Evolutionary conservation across 2,797 vertebrate species (phyloP).

Genomic region (Enteromius trimaculatus): DNA sequence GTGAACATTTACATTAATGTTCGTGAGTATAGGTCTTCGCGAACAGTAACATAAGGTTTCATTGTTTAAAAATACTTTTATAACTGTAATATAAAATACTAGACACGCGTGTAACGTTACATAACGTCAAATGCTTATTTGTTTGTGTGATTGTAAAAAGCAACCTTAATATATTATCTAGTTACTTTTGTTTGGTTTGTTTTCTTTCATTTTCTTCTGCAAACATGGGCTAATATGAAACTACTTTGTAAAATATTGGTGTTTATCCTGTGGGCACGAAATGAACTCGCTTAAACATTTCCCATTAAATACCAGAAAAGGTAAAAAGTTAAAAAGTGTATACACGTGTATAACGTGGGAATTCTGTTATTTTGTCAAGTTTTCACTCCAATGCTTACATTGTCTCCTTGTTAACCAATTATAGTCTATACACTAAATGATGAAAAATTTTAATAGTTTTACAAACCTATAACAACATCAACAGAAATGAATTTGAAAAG

Average conservation of each 20-base stretch:
- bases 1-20: neutral
- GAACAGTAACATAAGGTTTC: neutral
- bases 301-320: neutral
- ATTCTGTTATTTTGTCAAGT: neutral
- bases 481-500: neutral
- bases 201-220: neutral
- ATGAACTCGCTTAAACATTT: neutral
- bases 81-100: neutral
- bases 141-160: neutral
- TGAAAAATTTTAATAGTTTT: neutral
- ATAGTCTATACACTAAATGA: neutral
- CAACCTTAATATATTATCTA: neutral
- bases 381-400: neutral
- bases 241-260: constrained; percentile 7
- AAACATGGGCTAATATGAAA: neutral
- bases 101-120: neutral
- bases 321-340: neutral
- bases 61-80: neutral
- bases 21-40: no score
- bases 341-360: neutral
- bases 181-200: neutral
- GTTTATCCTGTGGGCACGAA: neutral
- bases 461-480: neutral
- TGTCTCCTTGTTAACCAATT: neutral
- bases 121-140: neutral